Evolutionary conservation across 2,888 invertebrate species (phyloP).

Genomic region (Sclerodermus sp.): DNA sequence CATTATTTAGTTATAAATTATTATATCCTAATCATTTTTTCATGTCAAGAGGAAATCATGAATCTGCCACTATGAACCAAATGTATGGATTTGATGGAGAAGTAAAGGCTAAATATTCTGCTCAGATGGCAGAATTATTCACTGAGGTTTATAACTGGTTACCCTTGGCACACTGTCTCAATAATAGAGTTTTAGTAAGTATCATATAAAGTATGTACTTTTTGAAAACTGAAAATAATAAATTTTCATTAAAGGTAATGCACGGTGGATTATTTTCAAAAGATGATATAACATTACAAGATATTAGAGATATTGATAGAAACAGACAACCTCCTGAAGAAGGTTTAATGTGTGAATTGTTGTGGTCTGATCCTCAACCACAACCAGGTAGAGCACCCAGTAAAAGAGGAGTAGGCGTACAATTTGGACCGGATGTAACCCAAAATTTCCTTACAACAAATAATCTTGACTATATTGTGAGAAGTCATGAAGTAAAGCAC

Average conservation of each 20-base stretch:
- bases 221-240: slow-evolving; percentile 1
- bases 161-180: slow-evolving; percentile 94
- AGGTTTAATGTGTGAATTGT: slow-evolving; percentile 94
- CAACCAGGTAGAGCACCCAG: slow-evolving; percentile 86
- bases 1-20: slow-evolving; percentile 94
- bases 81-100: slow-evolving; percentile 99
- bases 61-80: slow-evolving; percentile 97
- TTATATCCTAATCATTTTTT: slow-evolving; percentile 95
- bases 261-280: slow-evolving; percentile 97
- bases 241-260: slow-evolving; percentile 71
- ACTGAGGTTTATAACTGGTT: slow-evolving; percentile 99
- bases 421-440: slow-evolving; percentile 98
- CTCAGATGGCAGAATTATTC: slow-evolving; percentile 95
- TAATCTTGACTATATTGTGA: slow-evolving; percentile 88
- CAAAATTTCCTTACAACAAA: slow-evolving; percentile 80
- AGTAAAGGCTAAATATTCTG: slow-evolving; percentile 92
- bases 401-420: slow-evolving; percentile 96
- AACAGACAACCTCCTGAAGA: slow-evolving; percentile 97
- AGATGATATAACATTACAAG: slow-evolving; percentile 90
- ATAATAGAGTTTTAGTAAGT: slow-evolving; percentile 74
- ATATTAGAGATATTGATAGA: slow-evolving; percentile 85
- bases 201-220: slow-evolving; percentile 1
- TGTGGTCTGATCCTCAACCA: slow-evolving; percentile 98
- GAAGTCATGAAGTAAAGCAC: slow-evolving; percentile 97
- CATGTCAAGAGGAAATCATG: slow-evolving; percentile 99